A percentile compares a stretch with the other conserved stretches of the same genome.
These are phyloP conservation scores for Euglossa dilemma DNA, from an alignment of 1,140 invertebrate species.

Conservation along the genomic window DNA sequence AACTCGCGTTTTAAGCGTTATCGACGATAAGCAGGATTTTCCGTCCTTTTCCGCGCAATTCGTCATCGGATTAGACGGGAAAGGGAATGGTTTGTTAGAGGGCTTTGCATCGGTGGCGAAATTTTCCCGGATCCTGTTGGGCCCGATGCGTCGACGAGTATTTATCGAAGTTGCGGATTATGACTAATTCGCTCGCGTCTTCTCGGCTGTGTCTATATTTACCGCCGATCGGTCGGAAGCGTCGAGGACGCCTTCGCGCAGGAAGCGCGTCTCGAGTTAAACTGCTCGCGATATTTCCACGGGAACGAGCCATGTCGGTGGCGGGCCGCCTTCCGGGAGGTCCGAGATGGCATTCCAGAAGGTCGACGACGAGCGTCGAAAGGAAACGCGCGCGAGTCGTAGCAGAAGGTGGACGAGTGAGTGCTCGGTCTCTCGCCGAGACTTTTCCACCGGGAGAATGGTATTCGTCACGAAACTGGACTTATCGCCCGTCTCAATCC, in stretches of 20 bases:
- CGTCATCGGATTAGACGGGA: not conserved
- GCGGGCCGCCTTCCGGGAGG: constrained; percentile 43
- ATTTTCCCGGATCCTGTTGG: not conserved
- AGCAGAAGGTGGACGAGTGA: not conserved
- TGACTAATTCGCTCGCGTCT: constrained; percentile 29
- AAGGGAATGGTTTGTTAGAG: not conserved
- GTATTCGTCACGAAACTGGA: constrained; percentile 54
- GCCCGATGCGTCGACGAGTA: constrained; percentile 13
- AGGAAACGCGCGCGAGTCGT: constrained; percentile 32
- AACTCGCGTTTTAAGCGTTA: constrained; percentile 6
- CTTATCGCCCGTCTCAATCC: constrained; percentile 41
- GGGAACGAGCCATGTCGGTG: constrained; percentile 29
- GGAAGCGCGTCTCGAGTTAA: not conserved
- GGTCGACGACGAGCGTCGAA: constrained; percentile 29
- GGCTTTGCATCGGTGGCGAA: not conserved
- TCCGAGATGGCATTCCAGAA: constrained; percentile 35
- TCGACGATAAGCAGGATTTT: constrained; percentile 1
- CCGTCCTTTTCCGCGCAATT: not conserved
- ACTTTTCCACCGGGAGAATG: constrained; percentile 5
- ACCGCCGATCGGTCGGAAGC: constrained; percentile 9
- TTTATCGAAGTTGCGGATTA: constrained; percentile 20
- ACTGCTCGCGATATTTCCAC: constrained; percentile 46
- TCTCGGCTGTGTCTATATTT: not conserved
- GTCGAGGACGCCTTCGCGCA: not conserved
- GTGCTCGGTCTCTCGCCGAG: not conserved